Evolutionary conservation across 37 sponge, comb jelly and placozoan genomes (phyloP).

Genomic region (Cladorhizidae sp.): DNA sequence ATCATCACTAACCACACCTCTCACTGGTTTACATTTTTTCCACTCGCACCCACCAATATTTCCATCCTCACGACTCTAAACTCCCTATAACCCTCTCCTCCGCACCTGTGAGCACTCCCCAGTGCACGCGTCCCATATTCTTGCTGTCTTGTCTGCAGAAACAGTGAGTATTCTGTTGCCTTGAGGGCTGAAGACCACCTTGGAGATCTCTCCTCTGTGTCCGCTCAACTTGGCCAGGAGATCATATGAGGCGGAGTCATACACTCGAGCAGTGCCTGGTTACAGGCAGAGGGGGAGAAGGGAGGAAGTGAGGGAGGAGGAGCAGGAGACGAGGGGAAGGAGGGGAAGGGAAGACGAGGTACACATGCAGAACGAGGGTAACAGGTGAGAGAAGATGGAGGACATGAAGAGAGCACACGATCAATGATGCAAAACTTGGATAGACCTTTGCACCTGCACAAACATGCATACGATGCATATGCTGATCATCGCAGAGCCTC

Average conservation of each 20-base stretch:
- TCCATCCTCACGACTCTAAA: too few species aligned
- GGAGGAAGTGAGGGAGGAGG: not conserved
- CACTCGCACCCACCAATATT: too few species aligned
- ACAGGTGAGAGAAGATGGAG: not conserved
- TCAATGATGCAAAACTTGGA: not conserved
- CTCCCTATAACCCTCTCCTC: too few species aligned
- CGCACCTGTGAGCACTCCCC: slow-evolving; percentile 85
- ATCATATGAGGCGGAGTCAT: slow-evolving; percentile 59
- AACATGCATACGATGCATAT: not conserved
- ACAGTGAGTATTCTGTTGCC: slow-evolving; percentile 90
- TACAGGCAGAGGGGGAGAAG: not conserved
- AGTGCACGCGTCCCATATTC: slow-evolving; percentile 82
- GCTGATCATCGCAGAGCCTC: too few species aligned
- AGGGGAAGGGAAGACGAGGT: too few species aligned
- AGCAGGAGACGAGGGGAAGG: not conserved
- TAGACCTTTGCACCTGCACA: not conserved
- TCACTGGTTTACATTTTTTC: too few species aligned
- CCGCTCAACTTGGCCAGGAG: slow-evolving; percentile 80
- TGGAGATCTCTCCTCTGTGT: slow-evolving; percentile 93
- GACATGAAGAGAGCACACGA: not conserved
- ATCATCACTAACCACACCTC: too few species aligned
- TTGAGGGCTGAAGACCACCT: slow-evolving; percentile 91
- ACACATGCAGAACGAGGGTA: too few species aligned
- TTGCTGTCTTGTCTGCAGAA: slow-evolving; percentile 92
- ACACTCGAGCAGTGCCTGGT: slow-evolving; percentile 78